These are phyloP conservation scores for Onychorhynchus coronatus DNA, from an alignment of 2,113 vertebrate genomes.

Conservation along the genomic window DNA sequence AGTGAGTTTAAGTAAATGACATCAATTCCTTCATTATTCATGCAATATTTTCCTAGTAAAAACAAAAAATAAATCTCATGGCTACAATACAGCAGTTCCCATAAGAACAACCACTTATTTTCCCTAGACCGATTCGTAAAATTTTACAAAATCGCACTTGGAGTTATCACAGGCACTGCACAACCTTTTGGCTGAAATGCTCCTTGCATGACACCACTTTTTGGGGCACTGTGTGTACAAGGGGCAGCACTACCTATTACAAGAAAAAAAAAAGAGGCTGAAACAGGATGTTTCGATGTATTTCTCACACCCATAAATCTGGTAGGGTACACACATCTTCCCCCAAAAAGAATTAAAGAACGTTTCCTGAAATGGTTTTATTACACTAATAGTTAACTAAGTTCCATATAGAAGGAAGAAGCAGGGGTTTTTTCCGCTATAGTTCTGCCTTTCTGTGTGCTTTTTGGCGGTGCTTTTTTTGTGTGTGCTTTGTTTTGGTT, in stretches of 20 bases:
- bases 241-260: rapidly evolving
- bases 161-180: neutral
- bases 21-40: neutral
- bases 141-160: neutral
- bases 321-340: neutral
- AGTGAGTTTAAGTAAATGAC: neutral
- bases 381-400: neutral
- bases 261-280: rapidly evolving
- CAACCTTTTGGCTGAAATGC: neutral
- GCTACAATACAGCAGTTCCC: neutral
- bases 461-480: neutral
- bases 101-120: neutral
- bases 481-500: neutral
- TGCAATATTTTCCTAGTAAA: neutral
- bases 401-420: neutral
- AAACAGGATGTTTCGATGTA: neutral
- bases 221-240: rapidly evolving
- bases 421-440: rapidly evolving
- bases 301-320: neutral
- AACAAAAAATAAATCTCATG: neutral
- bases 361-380: neutral
- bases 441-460: neutral
- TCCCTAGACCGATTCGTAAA: neutral
- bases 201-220: neutral
- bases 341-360: neutral